Evolutionary conservation across 1,140 invertebrate genomes (phyloP).

Genomic region (Brachionus paranguensis): DNA sequence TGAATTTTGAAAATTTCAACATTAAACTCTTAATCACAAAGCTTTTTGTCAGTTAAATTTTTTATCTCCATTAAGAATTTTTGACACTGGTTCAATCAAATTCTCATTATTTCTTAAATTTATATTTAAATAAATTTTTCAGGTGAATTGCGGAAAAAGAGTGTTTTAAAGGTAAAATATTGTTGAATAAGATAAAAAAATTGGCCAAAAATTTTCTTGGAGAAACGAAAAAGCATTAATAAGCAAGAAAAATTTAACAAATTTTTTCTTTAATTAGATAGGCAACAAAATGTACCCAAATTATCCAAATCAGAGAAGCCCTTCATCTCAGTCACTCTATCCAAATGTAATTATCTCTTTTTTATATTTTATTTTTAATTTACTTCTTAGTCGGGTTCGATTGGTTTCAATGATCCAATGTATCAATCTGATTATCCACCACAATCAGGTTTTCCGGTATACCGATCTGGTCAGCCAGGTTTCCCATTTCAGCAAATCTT

Average conservation of each 20-base stretch:
- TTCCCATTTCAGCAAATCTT: background rate
- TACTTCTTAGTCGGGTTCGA: background rate
- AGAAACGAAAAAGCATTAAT: background rate
- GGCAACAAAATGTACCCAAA: background rate
- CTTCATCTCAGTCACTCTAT: background rate
- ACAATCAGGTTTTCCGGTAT: background rate
- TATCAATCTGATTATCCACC: background rate
- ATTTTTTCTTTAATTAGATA: background rate
- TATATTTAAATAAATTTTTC: too few relatives aligned
- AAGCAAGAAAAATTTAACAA: background rate
- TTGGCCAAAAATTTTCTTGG: background rate
- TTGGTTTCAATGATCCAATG: background rate
- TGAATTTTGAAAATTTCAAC: too few relatives aligned
- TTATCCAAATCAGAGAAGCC: conserved; percentile 1
- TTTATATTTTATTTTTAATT: background rate
- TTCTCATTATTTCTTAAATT: too few relatives aligned
- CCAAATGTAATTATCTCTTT: background rate
- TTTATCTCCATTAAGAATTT: too few relatives aligned
- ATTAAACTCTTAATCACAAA: too few relatives aligned
- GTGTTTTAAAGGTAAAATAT: too few relatives aligned
- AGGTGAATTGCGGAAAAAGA: too few relatives aligned
- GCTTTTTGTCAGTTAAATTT: too few relatives aligned
- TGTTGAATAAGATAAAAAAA: too few relatives aligned
- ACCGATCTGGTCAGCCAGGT: background rate
- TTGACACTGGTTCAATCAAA: too few relatives aligned